phyloP scores from a whole-genome alignment of 2,888 invertebrate genomes.

The Tethea ocularis region DNA sequence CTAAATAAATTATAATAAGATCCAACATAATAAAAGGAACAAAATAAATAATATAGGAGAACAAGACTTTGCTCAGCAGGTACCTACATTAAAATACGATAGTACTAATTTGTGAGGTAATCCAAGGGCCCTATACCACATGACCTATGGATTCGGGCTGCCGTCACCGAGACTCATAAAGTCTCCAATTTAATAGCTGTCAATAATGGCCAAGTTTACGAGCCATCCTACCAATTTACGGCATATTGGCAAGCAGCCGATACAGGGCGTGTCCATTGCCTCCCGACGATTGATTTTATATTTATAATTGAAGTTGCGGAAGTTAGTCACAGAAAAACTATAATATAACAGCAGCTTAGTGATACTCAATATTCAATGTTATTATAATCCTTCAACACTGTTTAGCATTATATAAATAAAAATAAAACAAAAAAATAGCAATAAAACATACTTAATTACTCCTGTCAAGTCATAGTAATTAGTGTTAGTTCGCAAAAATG shows the following conservation, averaged over 20 bases:
- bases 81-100: background rate
- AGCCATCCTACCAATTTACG: conserved; percentile 76
- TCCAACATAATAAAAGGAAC: too few species aligned
- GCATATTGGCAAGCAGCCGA: conserved; percentile 73
- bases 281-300: conserved; percentile 27
- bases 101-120: background rate
- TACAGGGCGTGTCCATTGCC: conserved; percentile 52
- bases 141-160: conserved; percentile 19
- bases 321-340: background rate
- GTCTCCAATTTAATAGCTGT: conserved; percentile 71
- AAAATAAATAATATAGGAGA: too few species aligned
- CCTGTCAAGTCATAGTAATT: too few species aligned
- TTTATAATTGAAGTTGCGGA: background rate
- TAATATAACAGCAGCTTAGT: background rate
- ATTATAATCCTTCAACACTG: too few species aligned
- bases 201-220: conserved; percentile 77
- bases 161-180: conserved; percentile 65
- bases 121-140: conserved; percentile 8
- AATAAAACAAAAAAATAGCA: too few species aligned
- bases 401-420: background rate
- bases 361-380: too few species aligned
- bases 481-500: too few species aligned
- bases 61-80: too few species aligned
- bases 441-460: too few species aligned
- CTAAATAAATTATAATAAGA: too few species aligned